These are phyloP conservation scores for Caenorhabditis tropicalis DNA, from an alignment of 1,140 invertebrate species.

Conservation along the genomic window DNA sequence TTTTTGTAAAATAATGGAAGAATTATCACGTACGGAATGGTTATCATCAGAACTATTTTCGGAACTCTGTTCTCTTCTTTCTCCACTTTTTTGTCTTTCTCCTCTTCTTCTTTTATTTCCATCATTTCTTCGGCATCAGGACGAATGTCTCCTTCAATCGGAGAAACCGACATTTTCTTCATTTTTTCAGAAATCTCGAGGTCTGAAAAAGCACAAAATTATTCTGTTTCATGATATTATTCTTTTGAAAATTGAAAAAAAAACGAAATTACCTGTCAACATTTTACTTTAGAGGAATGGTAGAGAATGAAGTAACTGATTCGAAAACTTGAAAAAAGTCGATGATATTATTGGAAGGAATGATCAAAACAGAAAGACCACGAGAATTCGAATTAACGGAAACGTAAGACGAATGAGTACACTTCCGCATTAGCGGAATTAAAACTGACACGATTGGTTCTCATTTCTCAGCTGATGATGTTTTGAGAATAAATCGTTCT, in stretches of 20 bases:
- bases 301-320: too few species aligned
- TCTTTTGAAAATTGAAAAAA: too few species aligned
- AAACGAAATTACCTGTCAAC: too few species aligned
- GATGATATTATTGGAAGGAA: not conserved
- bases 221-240: too few species aligned
- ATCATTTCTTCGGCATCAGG: not conserved
- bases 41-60: not conserved
- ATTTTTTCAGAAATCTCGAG: too few species aligned
- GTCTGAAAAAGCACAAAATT: too few species aligned
- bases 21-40: not conserved
- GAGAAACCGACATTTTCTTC: conserved; percentile 18
- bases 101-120: conserved; percentile 28
- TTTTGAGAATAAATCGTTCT: not conserved
- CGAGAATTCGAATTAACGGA: too few species aligned
- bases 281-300: too few species aligned
- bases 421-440: not conserved
- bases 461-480: not conserved
- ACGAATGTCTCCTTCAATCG: not conserved
- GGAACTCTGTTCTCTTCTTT: not conserved
- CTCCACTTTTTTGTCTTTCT: not conserved
- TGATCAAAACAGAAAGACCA: too few species aligned
- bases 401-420: too few species aligned
- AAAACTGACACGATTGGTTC: not conserved
- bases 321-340: too few species aligned
- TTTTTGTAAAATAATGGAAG: conserved; percentile 2